Base-by-base conservation (phyloP, 2,888 invertebrate genomes). In the Agrotis clavis region DNA sequence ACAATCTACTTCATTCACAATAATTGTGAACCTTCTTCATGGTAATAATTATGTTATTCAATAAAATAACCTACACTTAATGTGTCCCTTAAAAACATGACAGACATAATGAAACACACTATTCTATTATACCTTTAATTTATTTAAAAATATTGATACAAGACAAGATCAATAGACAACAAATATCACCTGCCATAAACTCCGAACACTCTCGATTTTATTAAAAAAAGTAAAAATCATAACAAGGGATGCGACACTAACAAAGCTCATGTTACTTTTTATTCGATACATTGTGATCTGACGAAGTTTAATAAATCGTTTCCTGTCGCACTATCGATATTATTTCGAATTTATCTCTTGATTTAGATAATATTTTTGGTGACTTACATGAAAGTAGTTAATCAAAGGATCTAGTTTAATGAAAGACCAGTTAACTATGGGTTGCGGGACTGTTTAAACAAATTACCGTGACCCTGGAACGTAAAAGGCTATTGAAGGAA, bases 261-360 rank as follows among this genome's bases (percentile, higher is more conserved):
- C 90, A 91, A 90, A 89, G 86, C 80, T 87, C 81, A 70, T 79
- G 87, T 87, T 89, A 87, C 86, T 90, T 93, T 93, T 92, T 92
- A 90, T 91, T 90, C 85, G 81, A 84, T 82, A 81, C 82, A 81
- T 88, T 90, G 87, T 91, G 91, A 94, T 92, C 93, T 89, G 87
- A 84, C 88, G 90, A 89, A 90, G 84, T 93, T 90, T 94, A 93
- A 94, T 93, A 94, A 91, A 95, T 94, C 92, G 91, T 89, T 94
- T 95, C 95, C 95, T 94, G 95, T 86, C 86, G 66, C 74, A 82
- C 82, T 90, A 91, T 90, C 79, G 90, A 92, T 92, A 89, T 89
- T 87, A 90, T 90, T 90, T 64, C 18, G 19, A 64, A 64, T 71
- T 59, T 54, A 53, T 69, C 47, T 63, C 41, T 68, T 56, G 68